Percentiles rank a stretch among this genome's conserved stretches.
Evolutionary conservation across 1,140 invertebrate species (phyloP).

Genomic region (Caenorhabditis brenneri): DNA sequence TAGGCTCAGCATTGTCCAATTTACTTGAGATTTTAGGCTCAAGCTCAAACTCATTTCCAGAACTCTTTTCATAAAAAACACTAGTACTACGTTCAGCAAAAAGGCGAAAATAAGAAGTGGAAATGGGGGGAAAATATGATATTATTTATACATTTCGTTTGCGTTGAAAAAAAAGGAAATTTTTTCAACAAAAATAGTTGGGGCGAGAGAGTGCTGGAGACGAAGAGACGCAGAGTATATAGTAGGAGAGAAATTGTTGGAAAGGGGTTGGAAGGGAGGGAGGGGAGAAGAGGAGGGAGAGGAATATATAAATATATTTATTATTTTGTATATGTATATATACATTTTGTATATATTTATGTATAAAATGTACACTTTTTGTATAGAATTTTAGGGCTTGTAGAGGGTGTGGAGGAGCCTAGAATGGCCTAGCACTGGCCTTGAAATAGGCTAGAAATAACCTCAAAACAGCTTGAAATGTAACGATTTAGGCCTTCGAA

Average conservation of each 20-base stretch:
- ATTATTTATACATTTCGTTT: slow-evolving; percentile 42
- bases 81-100: neutral
- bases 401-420: neutral
- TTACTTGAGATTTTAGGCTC: too few relatives aligned
- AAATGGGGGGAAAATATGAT: neutral
- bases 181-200: slow-evolving; percentile 40
- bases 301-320: slow-evolving; percentile 15
- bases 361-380: neutral
- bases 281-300: neutral
- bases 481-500: too few relatives aligned
- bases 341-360: neutral
- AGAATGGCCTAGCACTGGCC: too few relatives aligned
- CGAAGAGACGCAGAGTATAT: slow-evolving; percentile 16
- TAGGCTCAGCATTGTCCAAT: too few relatives aligned
- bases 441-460: too few relatives aligned
- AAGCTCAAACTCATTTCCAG: too few relatives aligned
- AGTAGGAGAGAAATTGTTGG: neutral
- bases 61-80: neutral
- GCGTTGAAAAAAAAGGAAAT: slow-evolving; percentile 14
- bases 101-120: neutral
- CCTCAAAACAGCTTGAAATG: too few relatives aligned
- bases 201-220: neutral
- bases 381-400: neutral
- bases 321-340: neutral
- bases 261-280: neutral